Conservation (phyloP, 2,888 invertebrate species). For the Orthonevra nobilis region DNA sequence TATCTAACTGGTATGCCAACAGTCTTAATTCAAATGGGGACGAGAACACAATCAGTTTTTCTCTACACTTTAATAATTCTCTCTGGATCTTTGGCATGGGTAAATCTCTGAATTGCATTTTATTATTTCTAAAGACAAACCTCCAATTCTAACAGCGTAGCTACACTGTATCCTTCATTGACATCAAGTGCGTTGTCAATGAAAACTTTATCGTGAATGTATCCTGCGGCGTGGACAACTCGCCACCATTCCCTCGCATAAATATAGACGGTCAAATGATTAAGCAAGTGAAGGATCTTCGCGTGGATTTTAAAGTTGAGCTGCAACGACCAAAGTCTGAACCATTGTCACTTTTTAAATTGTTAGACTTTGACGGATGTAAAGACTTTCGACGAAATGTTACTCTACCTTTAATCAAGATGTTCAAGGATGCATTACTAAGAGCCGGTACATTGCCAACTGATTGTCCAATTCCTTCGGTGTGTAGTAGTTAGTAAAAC, state of each 20-base stretch:
- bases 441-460: slow-evolving; percentile 4
- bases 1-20: no score
- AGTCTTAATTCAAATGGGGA: no score
- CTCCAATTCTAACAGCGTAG: neutral
- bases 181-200: neutral
- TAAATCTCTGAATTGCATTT: neutral
- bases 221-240: neutral
- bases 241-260: neutral
- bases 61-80: neutral
- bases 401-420: neutral
- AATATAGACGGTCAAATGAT: neutral
- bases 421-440: neutral
- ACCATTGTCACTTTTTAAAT: neutral
- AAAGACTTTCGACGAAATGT: neutral
- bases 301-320: neutral
- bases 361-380: neutral
- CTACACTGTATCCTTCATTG: neutral
- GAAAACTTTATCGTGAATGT: neutral
- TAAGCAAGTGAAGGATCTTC: neutral
- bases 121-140: no score
- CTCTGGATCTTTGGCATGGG: neutral
- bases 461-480: slow-evolving; percentile 11
- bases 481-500: no score
- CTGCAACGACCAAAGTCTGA: neutral
- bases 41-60: no score